Conservation (phyloP, 1,140 invertebrate species). For the Schlechtendalia chinensis region DNA sequence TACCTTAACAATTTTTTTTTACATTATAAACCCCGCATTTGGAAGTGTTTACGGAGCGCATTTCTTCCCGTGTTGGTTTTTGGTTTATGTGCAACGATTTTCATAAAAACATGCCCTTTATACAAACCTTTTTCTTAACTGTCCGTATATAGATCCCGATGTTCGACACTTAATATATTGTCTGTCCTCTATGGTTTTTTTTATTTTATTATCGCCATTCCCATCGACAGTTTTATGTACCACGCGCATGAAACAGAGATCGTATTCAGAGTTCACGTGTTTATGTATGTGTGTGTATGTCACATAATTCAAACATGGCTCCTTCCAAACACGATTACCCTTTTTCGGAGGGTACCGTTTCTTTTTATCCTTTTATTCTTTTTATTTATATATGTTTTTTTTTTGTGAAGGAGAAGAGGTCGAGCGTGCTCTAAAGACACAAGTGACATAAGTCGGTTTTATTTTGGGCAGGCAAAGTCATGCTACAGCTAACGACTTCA, state of each 20-base stretch:
- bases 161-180: conserved; percentile 35
- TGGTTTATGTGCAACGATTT: conserved; percentile 19
- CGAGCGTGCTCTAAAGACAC: neutral
- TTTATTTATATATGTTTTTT: neutral
- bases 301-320: conserved; percentile 22
- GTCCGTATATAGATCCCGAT: conserved; percentile 4
- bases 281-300: neutral
- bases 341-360: neutral
- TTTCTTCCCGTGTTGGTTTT: conserved; percentile 30
- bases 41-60: neutral
- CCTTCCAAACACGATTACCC: conserved; percentile 12
- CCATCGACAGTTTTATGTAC: conserved; percentile 45
- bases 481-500: neutral
- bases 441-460: neutral
- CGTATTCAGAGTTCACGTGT: conserved; percentile 17
- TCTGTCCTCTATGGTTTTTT: conserved; percentile 10
- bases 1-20: conserved; percentile 1
- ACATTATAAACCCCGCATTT: neutral
- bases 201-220: conserved; percentile 42
- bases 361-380: conserved; percentile 3
- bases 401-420: neutral
- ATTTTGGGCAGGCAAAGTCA: neutral
- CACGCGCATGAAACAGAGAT: neutral
- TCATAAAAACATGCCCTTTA: conserved; percentile 35
- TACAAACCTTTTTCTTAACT: conserved; percentile 32